These are phyloP conservation scores for Dromas ardeola DNA, from an alignment of 2,113 vertebrate species.

Conservation along the genomic window DNA sequence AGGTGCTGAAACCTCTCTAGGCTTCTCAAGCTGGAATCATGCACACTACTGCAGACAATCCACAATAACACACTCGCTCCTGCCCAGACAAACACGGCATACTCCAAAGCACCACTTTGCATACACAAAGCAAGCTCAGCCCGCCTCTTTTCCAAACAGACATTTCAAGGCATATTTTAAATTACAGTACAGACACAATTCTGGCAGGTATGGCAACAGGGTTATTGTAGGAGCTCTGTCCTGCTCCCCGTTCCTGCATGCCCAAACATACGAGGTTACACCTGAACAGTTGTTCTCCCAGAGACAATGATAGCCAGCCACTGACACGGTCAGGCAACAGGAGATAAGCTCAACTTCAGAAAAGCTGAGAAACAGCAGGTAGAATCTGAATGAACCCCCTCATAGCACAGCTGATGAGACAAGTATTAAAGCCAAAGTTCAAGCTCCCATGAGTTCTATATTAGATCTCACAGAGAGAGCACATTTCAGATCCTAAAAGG, in stretches of 20 bases:
- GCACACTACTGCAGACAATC: neutral
- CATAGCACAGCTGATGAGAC: neutral
- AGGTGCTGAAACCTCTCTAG: neutral
- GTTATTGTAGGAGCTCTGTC: neutral
- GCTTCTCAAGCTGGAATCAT: neutral
- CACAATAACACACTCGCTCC: neutral
- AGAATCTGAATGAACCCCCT: neutral
- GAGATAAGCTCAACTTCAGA: neutral
- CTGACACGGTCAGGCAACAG: neutral
- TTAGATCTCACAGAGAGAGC: neutral
- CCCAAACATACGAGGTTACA: neutral
- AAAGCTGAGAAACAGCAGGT: neutral
- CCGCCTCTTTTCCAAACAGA: neutral
- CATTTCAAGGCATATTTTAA: neutral
- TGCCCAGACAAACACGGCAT: neutral
- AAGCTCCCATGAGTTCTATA: neutral
- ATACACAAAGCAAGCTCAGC: neutral
- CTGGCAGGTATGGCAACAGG: neutral
- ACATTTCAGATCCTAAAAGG: neutral
- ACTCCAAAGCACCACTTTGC: neutral
- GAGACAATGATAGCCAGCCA: neutral
- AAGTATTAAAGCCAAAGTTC: neutral
- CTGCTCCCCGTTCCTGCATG: neutral
- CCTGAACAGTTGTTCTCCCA: neutral
- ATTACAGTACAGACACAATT: neutral